Percentiles rank a stretch among this genome's conserved stretches.
phyloP scores from a whole-genome alignment of 2,113 vertebrate genomes.

The human region GRCh38 chr2:156184501-156185000 shows the following conservation, averaged over 20 bases:
- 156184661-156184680: not conserved
- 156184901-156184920: conserved; percentile 74
- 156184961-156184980: conserved; percentile 60
- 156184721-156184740: not conserved
- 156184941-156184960: conserved; percentile 64
- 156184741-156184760: not conserved
- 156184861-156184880: conserved; percentile 63
- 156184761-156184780: conserved; percentile 48
- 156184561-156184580: not conserved
- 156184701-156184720: not conserved
- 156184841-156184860: conserved; percentile 47
- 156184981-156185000: conserved; percentile 69
- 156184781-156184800: not conserved
- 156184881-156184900: conserved; percentile 73
- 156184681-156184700: not conserved
- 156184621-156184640: not conserved
- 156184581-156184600: not conserved
- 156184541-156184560: not conserved
- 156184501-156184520: not conserved
- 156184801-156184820: conserved; percentile 35
- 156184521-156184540: not conserved
- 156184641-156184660: not conserved
- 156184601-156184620: conserved; percentile 10
- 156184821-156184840: conserved; percentile 39
- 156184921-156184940: conserved; percentile 74